Conservation (phyloP, 2,797 vertebrate species). For the Myotis findleyi region DNA sequence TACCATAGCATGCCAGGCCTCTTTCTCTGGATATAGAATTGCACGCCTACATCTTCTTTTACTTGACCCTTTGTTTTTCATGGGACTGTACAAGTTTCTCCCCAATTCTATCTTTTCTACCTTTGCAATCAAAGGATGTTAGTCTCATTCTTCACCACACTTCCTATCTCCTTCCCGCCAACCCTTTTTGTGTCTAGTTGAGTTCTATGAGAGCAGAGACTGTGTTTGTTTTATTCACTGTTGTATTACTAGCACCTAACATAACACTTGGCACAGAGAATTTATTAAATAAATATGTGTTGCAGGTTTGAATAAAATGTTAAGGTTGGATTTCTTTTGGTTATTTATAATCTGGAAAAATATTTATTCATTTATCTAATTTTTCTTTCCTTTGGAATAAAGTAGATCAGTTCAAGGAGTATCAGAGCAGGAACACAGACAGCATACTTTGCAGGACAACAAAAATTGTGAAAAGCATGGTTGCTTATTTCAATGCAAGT, state of each 20-base stretch:
- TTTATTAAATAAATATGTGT: slow-evolving; percentile 28
- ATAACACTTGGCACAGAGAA: background rate
- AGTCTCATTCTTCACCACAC: background rate
- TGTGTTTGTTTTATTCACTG: background rate
- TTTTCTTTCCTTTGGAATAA: slow-evolving; percentile 60
- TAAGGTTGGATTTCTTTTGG: slow-evolving; percentile 37
- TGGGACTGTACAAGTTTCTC: background rate
- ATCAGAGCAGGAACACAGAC: background rate
- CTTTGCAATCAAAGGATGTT: background rate
- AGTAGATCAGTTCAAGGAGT: slow-evolving; percentile 13
- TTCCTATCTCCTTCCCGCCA: background rate
- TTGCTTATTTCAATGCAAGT: slow-evolving; percentile 28
- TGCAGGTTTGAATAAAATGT: slow-evolving; percentile 31
- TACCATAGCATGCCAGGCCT: background rate
- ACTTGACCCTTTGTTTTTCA: slow-evolving; percentile 41
- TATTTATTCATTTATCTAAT: background rate
- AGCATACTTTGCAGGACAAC: background rate
- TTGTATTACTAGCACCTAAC: background rate
- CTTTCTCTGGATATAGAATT: slow-evolving; percentile 45
- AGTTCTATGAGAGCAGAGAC: background rate
- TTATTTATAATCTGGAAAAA: slow-evolving; percentile 14
- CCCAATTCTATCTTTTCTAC: background rate
- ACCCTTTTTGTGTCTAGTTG: background rate
- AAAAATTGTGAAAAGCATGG: background rate
- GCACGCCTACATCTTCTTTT: background rate